These are phyloP conservation scores for Drosophila pachea DNA, from an alignment of 1,140 invertebrate genomes.

Conservation along the genomic window DNA sequence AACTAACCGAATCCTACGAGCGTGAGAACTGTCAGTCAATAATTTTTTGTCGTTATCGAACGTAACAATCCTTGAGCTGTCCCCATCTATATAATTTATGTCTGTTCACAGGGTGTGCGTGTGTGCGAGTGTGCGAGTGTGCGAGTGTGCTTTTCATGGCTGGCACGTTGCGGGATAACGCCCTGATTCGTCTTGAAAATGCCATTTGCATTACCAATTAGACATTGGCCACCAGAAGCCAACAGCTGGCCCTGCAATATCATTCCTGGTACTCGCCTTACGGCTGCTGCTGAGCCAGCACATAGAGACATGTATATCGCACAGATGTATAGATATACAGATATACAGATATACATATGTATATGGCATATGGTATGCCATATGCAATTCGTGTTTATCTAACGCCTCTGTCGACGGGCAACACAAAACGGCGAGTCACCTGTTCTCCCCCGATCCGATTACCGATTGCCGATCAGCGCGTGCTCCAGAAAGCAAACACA, in stretches of 20 bases:
- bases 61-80: slow-evolving; percentile 71
- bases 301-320: background rate
- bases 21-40: slow-evolving; percentile 76
- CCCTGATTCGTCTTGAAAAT: slow-evolving; percentile 52
- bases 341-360: slow-evolving; percentile 9
- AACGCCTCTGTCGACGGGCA: slow-evolving; percentile 12
- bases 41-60: slow-evolving; percentile 70
- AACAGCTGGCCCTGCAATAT: slow-evolving; percentile 23
- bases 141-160: slow-evolving; percentile 29
- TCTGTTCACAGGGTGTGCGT: background rate
- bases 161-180: slow-evolving; percentile 66
- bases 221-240: slow-evolving; percentile 44
- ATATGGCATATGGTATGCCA: background rate
- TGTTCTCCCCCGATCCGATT: slow-evolving; percentile 55
- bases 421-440: slow-evolving; percentile 54
- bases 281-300: slow-evolving; percentile 19
- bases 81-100: slow-evolving; percentile 41
- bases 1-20: slow-evolving; percentile 17
- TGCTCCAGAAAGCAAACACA: slow-evolving; percentile 41
- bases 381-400: slow-evolving; percentile 22
- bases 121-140: background rate
- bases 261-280: slow-evolving; percentile 32
- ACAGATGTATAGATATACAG: background rate
- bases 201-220: slow-evolving; percentile 67
- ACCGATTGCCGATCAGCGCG: slow-evolving; percentile 52